Base-by-base conservation (phyloP, 2,888 invertebrate species). In the Prionchulus punctatus region DNA sequence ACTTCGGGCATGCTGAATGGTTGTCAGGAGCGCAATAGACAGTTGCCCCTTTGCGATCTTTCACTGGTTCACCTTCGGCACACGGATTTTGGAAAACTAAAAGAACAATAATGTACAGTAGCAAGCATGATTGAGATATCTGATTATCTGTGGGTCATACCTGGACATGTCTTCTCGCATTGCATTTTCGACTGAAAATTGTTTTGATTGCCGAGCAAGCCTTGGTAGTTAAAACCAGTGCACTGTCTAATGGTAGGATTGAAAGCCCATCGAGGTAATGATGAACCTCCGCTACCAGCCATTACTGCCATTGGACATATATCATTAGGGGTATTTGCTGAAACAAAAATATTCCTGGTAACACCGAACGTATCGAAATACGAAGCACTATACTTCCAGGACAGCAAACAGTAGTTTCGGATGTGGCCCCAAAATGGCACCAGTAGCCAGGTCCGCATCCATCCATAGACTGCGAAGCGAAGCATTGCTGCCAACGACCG, bases 391-490 rank as follows among this genome's bases (percentile, higher is more conserved):
- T 56, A 67, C 68, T 60, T 59, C 67, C 65, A 51, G 67, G 64
- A 28, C 69, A 69, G 55, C 69, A 69, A 51, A 64, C 64, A 4
- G 64, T 67, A 15, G 61, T 62, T 54, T 64, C 62, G 25, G 63
- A 59, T 55, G 62, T 61, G 49, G 65, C 66, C 15, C 69, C 69
- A 55, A 69, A 59, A 57, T 69, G 69, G 57, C 69, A 69, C 62
- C 63, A 69, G 59, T 61, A 64, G 26, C 65, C 66, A 31, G 61
- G 59, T n/a, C 18, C 23, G 23, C 45, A 45, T n/a, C 4, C 45
- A 45, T 45, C 23, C 23, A 23, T 45, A 23, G 7, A 45, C 12
- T 23, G 18, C 23, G 45, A 28, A 49, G 30, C 23, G 7, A 18
- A 21, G 47, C 23, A 23, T n/a, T 45, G 47, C 23, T 18, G 47